phyloP scores from a whole-genome alignment of 2,797 vertebrate species.

The Synanceia verrucosa region DNA sequence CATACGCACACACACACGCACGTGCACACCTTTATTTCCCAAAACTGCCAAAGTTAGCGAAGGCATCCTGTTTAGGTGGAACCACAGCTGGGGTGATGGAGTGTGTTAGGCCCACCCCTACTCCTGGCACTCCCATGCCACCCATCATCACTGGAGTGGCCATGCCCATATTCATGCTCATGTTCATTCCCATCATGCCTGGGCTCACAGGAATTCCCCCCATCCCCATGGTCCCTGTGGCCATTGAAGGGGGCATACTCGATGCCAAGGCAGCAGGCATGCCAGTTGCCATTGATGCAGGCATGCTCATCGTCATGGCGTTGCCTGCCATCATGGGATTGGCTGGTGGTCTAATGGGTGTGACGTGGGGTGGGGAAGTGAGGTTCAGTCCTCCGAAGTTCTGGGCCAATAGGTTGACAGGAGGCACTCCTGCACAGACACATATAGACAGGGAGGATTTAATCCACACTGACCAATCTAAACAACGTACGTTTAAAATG shows the following conservation, averaged over 20 bases:
- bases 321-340: conserved; percentile 82
- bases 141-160: conserved; percentile 83
- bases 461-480: background rate
- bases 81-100: conserved; percentile 80
- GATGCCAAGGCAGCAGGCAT: conserved; percentile 70
- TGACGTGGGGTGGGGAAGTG: conserved; percentile 83
- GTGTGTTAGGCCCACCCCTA: conserved; percentile 79
- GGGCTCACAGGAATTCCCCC: conserved; percentile 75
- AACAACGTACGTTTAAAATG: background rate
- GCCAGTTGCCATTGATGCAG: conserved; percentile 69
- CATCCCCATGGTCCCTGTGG: conserved; percentile 74
- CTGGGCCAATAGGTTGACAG: conserved; percentile 89
- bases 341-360: conserved; percentile 83
- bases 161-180: conserved; percentile 86
- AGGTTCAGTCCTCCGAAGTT: conserved; percentile 92
- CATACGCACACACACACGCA: conserved; percentile 10
- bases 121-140: conserved; percentile 83
- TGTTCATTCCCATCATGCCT: conserved; percentile 83
- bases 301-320: conserved; percentile 70
- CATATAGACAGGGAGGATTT: background rate
- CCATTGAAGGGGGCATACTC: conserved; percentile 82
- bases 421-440: conserved; percentile 85
- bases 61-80: conserved; percentile 98
- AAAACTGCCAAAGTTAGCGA: conserved; percentile 98
- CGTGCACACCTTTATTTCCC: conserved; percentile 87